Percentiles rank a stretch among this genome's conserved stretches.
Evolutionary conservation across 2,888 invertebrate species (phyloP).

Genomic region (Candidula unifasciata): DNA sequence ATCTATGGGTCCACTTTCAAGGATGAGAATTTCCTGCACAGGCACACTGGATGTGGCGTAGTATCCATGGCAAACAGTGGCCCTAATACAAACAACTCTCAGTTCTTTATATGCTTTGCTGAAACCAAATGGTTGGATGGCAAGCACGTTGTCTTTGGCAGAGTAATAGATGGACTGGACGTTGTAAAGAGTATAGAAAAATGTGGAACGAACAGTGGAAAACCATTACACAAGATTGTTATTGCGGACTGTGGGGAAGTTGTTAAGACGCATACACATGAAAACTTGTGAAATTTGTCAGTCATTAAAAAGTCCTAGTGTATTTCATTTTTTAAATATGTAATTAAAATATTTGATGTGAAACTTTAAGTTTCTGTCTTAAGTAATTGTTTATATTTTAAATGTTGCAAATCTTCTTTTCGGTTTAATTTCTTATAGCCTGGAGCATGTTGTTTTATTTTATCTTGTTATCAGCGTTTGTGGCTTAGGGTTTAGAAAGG

Average conservation of each 20-base stretch:
- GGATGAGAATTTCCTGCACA: conserved; percentile 97
- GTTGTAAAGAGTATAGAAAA: conserved; percentile 12
- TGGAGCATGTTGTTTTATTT: too few species aligned
- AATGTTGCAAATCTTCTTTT: too few species aligned
- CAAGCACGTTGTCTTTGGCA: conserved; percentile 35
- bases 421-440: too few species aligned
- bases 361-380: neutral
- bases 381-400: too few species aligned
- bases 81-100: conserved; percentile 96
- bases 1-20: conserved; percentile 97
- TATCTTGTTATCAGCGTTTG: too few species aligned
- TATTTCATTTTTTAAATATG: neutral
- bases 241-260: conserved; percentile 26
- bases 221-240: neutral
- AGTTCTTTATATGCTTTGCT: conserved; percentile 91
- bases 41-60: conserved; percentile 93
- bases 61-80: conserved; percentile 98
- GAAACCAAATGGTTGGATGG: conserved; percentile 88
- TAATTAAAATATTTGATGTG: neutral
- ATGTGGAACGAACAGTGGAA: conserved; percentile 7
- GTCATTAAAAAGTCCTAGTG: neutral
- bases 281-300: neutral
- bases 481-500: too few species aligned
- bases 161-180: conserved; percentile 1
- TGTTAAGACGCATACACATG: neutral